Evolutionary conservation across 2,113 vertebrate genomes (phyloP).

Genomic region (Salvelinus fontinalis): DNA sequence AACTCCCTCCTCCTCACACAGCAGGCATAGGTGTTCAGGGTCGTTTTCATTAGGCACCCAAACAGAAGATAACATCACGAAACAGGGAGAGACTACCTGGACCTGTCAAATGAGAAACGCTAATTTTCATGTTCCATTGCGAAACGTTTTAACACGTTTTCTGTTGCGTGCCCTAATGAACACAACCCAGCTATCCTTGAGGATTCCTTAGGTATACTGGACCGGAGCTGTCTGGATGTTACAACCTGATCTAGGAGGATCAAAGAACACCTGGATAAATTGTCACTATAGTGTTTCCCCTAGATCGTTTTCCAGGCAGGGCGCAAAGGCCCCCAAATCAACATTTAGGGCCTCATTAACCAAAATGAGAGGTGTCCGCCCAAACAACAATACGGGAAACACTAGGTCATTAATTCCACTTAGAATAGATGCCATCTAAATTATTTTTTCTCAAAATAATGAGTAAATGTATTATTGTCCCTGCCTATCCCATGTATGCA

Average conservation of each 20-base stretch:
- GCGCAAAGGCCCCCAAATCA: background rate
- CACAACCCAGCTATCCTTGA: background rate
- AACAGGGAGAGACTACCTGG: too few relatives aligned
- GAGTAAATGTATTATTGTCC: background rate
- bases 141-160: too few relatives aligned
- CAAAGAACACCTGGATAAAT: slow-evolving; percentile 4
- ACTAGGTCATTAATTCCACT: too few relatives aligned
- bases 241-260: slow-evolving; percentile 7
- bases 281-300: background rate
- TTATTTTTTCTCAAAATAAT: background rate
- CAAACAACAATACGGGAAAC: too few relatives aligned
- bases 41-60: too few relatives aligned
- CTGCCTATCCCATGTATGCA: background rate
- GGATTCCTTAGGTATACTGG: background rate
- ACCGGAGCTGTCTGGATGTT: slow-evolving; percentile 1
- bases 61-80: too few relatives aligned
- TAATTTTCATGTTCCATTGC: too few relatives aligned
- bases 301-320: background rate
- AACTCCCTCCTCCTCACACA: background rate
- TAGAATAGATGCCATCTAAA: too few relatives aligned
- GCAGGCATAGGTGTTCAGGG: slow-evolving; percentile 12
- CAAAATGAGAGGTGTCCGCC: background rate
- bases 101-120: too few relatives aligned
- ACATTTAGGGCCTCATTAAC: background rate
- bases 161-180: too few relatives aligned